These are phyloP conservation scores for Apogon hyalosoma DNA, from an alignment of 2,797 vertebrate genomes.

Conservation along the genomic window DNA sequence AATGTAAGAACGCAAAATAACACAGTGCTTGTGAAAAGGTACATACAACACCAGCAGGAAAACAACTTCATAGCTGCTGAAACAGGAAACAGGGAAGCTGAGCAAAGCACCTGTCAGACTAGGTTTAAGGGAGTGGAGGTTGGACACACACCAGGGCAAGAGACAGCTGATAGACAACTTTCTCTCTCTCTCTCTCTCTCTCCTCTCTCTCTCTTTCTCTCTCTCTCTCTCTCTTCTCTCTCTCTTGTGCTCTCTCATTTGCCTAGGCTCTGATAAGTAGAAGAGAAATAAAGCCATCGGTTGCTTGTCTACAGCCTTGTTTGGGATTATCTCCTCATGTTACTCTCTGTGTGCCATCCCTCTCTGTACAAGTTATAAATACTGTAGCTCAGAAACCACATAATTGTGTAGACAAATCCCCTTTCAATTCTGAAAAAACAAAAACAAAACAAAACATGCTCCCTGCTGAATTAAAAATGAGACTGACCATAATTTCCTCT, in stretches of 20 bases:
- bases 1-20: neutral
- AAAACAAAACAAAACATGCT: too few relatives aligned
- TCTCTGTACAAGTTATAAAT: constrained; percentile 34
- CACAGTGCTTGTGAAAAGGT: neutral
- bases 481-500: too few relatives aligned
- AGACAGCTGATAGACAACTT: constrained; percentile 76
- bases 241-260: constrained; percentile 61
- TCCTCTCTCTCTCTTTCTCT: constrained; percentile 53
- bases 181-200: constrained; percentile 47
- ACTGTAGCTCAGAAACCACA: constrained; percentile 5
- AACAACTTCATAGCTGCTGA: constrained; percentile 31
- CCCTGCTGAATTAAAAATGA: neutral
- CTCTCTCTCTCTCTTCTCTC: constrained; percentile 45
- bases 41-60: constrained; percentile 12
- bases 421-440: neutral
- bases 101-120: constrained; percentile 73
- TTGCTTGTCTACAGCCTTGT: constrained; percentile 48
- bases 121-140: constrained; percentile 72
- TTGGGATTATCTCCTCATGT: constrained; percentile 55
- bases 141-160: constrained; percentile 67
- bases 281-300: constrained; percentile 51
- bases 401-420: neutral
- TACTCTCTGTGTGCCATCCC: constrained; percentile 36
- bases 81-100: constrained; percentile 55
- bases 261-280: constrained; percentile 68